Evolutionary conservation across 1,140 invertebrate genomes (phyloP).

Genomic region (Charaxes varanes): DNA sequence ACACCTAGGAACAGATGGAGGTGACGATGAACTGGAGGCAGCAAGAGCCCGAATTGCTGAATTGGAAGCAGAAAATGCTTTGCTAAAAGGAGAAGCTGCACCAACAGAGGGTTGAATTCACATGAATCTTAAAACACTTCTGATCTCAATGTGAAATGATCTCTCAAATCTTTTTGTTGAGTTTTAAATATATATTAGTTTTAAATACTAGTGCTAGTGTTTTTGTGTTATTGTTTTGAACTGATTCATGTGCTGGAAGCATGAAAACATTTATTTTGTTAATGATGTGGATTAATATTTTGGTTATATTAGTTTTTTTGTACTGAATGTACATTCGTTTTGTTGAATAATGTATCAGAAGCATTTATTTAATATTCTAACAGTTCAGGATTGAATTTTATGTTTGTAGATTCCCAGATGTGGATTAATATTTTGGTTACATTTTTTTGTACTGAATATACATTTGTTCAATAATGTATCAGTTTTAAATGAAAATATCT

Average conservation of each 20-base stretch:
- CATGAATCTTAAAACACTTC: constrained; percentile 31
- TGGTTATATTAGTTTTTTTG: too few species aligned
- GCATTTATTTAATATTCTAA: too few species aligned
- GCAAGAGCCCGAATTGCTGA: constrained; percentile 74
- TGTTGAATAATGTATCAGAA: too few species aligned
- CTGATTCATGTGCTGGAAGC: constrained; percentile 36
- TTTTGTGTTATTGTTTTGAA: constrained; percentile 43
- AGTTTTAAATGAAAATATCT: too few species aligned
- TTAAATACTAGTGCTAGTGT: constrained; percentile 42
- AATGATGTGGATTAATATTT: too few species aligned
- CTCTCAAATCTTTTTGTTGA: constrained; percentile 45
- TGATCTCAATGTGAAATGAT: constrained; percentile 51
- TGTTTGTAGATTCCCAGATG: too few species aligned
- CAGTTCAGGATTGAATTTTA: too few species aligned
- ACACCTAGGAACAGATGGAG: constrained; percentile 69
- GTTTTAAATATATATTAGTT: constrained; percentile 43
- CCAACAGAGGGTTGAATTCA: constrained; percentile 48
- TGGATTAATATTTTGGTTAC: too few species aligned
- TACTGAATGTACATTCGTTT: too few species aligned
- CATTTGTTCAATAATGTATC: too few species aligned
- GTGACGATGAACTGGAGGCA: constrained; percentile 73
- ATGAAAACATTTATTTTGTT: constrained; percentile 45
- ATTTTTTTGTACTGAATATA: too few species aligned
- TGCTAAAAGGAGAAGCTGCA: constrained; percentile 65
- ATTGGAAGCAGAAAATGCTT: constrained; percentile 75